phyloP scores from a whole-genome alignment of 2,888 invertebrate species.

The Lasioglossum malachurum region DNA sequence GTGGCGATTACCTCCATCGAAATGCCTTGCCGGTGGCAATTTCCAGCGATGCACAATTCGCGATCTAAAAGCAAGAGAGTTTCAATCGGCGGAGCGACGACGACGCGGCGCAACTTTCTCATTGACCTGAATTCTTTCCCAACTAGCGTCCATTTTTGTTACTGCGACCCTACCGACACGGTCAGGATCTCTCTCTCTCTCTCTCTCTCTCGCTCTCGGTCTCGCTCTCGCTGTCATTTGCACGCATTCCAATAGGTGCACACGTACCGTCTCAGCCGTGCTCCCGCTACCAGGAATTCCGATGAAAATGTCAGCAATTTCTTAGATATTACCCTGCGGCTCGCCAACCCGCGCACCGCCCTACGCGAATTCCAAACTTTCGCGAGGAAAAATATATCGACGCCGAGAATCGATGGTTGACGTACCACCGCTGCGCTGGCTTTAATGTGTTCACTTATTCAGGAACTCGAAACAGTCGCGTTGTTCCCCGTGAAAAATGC shows the following conservation, averaged over 20 bases:
- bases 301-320: constrained; percentile 62
- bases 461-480: not conserved
- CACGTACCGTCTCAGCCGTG: constrained; percentile 17
- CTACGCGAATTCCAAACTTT: not conserved
- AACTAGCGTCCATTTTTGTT: constrained; percentile 35
- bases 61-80: constrained; percentile 41
- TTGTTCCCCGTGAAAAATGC: constrained; percentile 4
- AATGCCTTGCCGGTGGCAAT: constrained; percentile 34
- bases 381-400: not conserved
- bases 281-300: constrained; percentile 40
- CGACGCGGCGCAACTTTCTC: constrained; percentile 50
- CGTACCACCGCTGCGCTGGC: not conserved
- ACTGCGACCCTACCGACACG: not conserved
- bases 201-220: too few relatives aligned
- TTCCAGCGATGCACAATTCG: constrained; percentile 32
- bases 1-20: constrained; percentile 56
- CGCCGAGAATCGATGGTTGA: not conserved
- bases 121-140: constrained; percentile 64
- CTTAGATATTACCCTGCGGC: constrained; percentile 47
- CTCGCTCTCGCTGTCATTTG: not conserved
- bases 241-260: constrained; percentile 56
- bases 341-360: not conserved
- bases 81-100: constrained; percentile 47
- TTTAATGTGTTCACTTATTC: constrained; percentile 14
- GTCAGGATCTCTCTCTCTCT: not conserved